Evolutionary conservation across 2,888 invertebrate species (phyloP).

Genomic region (Oeneis ivallda): DNA sequence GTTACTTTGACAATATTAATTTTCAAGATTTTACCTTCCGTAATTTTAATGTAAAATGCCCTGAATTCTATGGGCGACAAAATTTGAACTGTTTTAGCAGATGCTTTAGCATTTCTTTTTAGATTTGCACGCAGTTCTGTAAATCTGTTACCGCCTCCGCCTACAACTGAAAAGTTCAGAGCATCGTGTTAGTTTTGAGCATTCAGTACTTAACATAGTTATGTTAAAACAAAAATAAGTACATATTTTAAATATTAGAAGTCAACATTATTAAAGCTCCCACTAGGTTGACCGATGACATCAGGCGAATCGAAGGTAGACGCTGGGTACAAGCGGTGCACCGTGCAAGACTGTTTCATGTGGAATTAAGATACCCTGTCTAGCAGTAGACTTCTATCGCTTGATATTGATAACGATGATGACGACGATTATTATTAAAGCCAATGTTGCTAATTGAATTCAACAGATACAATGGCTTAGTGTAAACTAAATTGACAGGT

Average conservation of each 20-base stretch:
- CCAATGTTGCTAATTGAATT: too few species aligned
- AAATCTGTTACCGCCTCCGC: slow-evolving; percentile 87
- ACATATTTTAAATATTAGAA: neutral
- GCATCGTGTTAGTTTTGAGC: neutral
- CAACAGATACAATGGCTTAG: too few species aligned
- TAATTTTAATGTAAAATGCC: slow-evolving; percentile 85
- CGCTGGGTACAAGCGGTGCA: too few species aligned
- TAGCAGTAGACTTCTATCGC: too few species aligned
- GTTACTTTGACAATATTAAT: too few species aligned
- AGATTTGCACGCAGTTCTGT: slow-evolving; percentile 84
- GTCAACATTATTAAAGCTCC: neutral
- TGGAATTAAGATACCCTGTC: too few species aligned
- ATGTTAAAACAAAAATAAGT: neutral
- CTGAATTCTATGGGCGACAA: slow-evolving; percentile 83
- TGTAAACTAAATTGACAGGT: too few species aligned
- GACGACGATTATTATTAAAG: too few species aligned
- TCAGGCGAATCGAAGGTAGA: too few species aligned
- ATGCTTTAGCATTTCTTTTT: slow-evolving; percentile 80
- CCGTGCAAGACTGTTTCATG: too few species aligned
- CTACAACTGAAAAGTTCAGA: slow-evolving; percentile 77
- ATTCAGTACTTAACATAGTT: neutral
- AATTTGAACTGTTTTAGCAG: slow-evolving; percentile 78
- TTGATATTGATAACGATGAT: too few species aligned
- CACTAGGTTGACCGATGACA: too few species aligned
- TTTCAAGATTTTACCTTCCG: slow-evolving; percentile 65